A percentile compares a stretch with the other conserved stretches of the same genome.
Evolutionary conservation across 2,113 vertebrate genomes (phyloP).

Genomic region (Xenopus tropicalis): UCB_Xtro_10.0 CM004452.2:28558001-28558500

Average conservation of each 20-base stretch:
- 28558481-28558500: slow-evolving; percentile 34
- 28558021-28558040: too few species aligned
- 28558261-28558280: not conserved
- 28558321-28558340: slow-evolving; percentile 17
- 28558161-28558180: too few species aligned
- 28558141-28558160: too few species aligned
- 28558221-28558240: not conserved
- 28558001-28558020: too few species aligned
- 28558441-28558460: slow-evolving; percentile 23
- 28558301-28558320: slow-evolving; percentile 16
- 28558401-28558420: slow-evolving; percentile 28
- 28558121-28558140: too few species aligned
- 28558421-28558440: slow-evolving; percentile 37
- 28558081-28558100: too few species aligned
- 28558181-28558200: too few species aligned
- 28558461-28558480: slow-evolving; percentile 5
- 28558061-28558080: too few species aligned
- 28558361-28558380: slow-evolving; percentile 24
- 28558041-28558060: too few species aligned
- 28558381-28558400: slow-evolving; percentile 38
- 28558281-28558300: slow-evolving; percentile 25
- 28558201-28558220: not conserved
- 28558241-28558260: slow-evolving; percentile 3
- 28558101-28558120: too few species aligned
- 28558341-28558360: slow-evolving; percentile 43